Evolutionary conservation across 2,888 invertebrate genomes (phyloP).

Genomic region (Melolontha melolontha): DNA sequence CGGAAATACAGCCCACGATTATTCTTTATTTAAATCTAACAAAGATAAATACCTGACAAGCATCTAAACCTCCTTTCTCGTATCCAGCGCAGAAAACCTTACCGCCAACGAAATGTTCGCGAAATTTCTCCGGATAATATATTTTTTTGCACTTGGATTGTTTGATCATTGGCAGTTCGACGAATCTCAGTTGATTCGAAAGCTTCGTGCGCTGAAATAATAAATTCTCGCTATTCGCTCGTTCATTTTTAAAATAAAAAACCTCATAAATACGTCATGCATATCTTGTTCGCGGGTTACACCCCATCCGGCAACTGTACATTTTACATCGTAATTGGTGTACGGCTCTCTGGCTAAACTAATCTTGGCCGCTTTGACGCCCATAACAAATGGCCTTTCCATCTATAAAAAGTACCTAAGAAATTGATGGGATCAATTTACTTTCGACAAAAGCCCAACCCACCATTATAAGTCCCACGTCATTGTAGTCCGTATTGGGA

Average conservation of each 20-base stretch:
- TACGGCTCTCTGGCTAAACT: not conserved
- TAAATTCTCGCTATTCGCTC: too few relatives aligned
- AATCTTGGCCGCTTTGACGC: not conserved
- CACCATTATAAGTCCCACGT: slow-evolving; percentile 5
- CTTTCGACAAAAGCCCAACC: too few relatives aligned
- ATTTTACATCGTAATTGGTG: not conserved
- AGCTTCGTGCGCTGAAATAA: too few relatives aligned
- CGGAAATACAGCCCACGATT: too few relatives aligned
- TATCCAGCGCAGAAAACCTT: slow-evolving; percentile 1
- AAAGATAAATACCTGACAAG: not conserved
- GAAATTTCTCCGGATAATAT: not conserved
- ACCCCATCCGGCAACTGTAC: slow-evolving; percentile 16
- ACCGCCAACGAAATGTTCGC: not conserved
- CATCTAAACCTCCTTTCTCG: not conserved
- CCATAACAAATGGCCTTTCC: not conserved
- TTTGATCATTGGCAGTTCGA: not conserved
- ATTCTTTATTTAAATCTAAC: too few relatives aligned
- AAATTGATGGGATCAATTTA: too few relatives aligned
- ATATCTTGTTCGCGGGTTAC: not conserved
- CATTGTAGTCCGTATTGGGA: not conserved
- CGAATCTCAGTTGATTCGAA: not conserved
- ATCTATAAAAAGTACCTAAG: not conserved
- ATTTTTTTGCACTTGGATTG: not conserved
- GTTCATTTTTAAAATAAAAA: too few relatives aligned
- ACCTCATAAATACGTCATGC: not conserved